Evolutionary conservation across 2,113 vertebrate genomes (phyloP).

Genomic region (Dasypus novemcinctus): DNA sequence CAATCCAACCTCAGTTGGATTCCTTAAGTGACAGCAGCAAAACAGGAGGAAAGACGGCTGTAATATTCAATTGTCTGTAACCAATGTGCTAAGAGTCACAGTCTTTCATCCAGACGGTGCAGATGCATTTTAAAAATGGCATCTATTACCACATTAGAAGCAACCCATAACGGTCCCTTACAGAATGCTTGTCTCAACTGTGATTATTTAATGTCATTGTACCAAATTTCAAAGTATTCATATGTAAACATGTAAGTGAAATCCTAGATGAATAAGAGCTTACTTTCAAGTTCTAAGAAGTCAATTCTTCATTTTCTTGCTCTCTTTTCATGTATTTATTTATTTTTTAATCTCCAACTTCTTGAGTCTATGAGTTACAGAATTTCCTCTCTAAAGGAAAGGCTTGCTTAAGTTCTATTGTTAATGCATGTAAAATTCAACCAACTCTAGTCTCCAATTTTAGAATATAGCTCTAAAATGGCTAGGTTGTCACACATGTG

Average conservation of each 20-base stretch:
- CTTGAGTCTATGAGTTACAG: not conserved
- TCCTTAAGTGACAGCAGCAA: slow-evolving; percentile 4
- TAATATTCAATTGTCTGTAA: slow-evolving; percentile 78
- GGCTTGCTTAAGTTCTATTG: not conserved
- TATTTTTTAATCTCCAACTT: slow-evolving; percentile 42
- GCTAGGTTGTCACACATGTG: not conserved
- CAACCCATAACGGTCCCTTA: slow-evolving; percentile 52
- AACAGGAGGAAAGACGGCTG: slow-evolving; percentile 51
- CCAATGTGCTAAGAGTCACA: slow-evolving; percentile 62
- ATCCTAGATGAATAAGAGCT: not conserved
- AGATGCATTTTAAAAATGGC: slow-evolving; percentile 72
- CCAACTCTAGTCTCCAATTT: not conserved
- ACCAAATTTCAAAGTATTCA: slow-evolving; percentile 68
- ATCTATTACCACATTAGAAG: slow-evolving; percentile 74
- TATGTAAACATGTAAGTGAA: slow-evolving; percentile 58
- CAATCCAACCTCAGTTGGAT: slow-evolving; percentile 19
- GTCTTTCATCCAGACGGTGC: slow-evolving; percentile 65
- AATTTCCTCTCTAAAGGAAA: not conserved
- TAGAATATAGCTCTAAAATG: slow-evolving; percentile 12
- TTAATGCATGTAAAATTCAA: not conserved
- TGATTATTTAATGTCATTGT: slow-evolving; percentile 71
- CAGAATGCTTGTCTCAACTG: slow-evolving; percentile 72
- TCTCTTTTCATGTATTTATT: not conserved
- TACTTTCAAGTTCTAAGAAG: slow-evolving; percentile 52
- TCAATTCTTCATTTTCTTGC: not conserved